Base-by-base conservation (phyloP, 64 coral and sea anemone species). In the Dendronephthya gigantea region DNA sequence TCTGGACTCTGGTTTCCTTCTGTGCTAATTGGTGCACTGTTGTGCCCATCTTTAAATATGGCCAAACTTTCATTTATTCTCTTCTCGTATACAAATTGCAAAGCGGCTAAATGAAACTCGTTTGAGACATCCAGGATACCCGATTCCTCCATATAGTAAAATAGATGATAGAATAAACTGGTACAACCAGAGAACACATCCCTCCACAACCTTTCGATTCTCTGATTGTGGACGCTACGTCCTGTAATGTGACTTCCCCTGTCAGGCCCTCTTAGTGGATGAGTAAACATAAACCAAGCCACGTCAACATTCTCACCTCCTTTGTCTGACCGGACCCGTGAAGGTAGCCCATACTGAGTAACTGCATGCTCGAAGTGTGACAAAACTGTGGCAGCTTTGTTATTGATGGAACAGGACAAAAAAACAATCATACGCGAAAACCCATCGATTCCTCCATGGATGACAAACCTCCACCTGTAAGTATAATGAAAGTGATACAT, bases 241-340 rank as follows among this genome's bases (percentile, higher is more conserved):
- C 41, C 41, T 6, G 41, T 45, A 45, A 45, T 45, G 41, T 45
- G 41, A 45, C 41, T 45, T 4, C 41, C 41, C 41, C 41, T 45
- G 41, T 45, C 11, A 45, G 41, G 41, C 41, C 11, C 41, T 6
- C 41, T 4, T 45, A 45, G 11, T 45, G 41, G 41, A 11, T 45
- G 41, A 11, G 4, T 45, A 3, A 45, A 10, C 51, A 85, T 85
- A 66, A 58, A 85, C 68, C 35, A 39, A 10, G 68, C 84, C 15
- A 85, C 84, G 39, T 85, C 50, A 27, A 84, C 59, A 84, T 84
- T 84, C 56, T 84, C 49, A 23, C 81, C 81, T 41, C 81, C 81
- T 40, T 19, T 9, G n/a, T 82, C 81, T 25, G 7, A 25, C 0
- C 81, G 81, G 45, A 40, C 2, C 0, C 81, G 81, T 40, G 37